Evolutionary conservation across 2,113 vertebrate species (phyloP), one percentile per base, ranked within the genome.

Genomic region (Varanus komodoensis): DNA sequence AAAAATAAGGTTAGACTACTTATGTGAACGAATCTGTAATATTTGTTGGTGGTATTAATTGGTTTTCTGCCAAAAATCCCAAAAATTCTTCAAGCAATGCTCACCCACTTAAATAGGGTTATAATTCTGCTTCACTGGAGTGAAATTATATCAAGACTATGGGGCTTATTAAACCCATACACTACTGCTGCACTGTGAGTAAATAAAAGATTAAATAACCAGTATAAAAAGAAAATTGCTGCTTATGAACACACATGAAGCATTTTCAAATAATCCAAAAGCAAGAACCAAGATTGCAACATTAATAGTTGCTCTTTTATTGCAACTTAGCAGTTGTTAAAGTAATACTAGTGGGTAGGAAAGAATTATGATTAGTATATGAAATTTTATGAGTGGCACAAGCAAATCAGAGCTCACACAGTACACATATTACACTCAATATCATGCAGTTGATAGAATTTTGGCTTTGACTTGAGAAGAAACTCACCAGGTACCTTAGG

Each of bases 1-100:
- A 48, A 68, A 75, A 88, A 71, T 68, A 32, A 52, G 17, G 23
- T 82, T 81, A 71, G 23, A 25, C 50, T 88, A 67, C 50, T 52
- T 19, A 64, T 23, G 29, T 25, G 34, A 89, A 88, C 23, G 52
- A 69, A 71, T 81, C n/a, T 87, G 54, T 61, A 87, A 50, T 25
- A 79, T 29, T 68, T 8, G 32, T 32, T 75, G 67, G 34, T 61
- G 34, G 52, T 44, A 73, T 54, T 3, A 57, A 34, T 89, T 15
- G 86, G 77, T 4, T 69, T 87, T 68, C 25, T 79, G 68, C 44
- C 23, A 92, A 89, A 61, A 29, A 90, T 23, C 52, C 85, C 91
- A 23, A 21, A 84, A 61, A n/a, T 84, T 52, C 3, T 48, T 77
- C 48, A 0, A 34, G 29, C 3, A 87, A 6, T 25, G 48, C 21